phyloP scores from a whole-genome alignment of 2,797 vertebrate genomes.

The Pempheris klunzingeri region DNA sequence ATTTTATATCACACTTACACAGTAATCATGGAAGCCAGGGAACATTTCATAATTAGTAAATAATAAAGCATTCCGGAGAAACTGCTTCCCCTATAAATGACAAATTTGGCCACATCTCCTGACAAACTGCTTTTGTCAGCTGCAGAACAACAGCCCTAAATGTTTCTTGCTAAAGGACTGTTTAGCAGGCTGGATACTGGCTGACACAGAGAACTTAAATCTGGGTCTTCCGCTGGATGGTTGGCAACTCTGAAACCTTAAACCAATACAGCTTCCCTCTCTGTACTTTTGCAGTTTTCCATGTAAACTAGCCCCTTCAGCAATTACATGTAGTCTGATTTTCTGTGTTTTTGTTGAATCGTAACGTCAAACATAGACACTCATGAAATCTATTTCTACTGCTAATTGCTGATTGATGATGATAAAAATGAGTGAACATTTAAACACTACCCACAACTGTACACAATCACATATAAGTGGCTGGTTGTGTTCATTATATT shows the following conservation, averaged over 20 bases:
- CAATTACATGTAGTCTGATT: not conserved
- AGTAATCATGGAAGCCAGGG: not conserved
- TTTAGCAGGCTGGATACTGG: not conserved
- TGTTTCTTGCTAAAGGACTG: not conserved
- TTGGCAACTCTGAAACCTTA: not conserved
- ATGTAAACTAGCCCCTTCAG: not conserved
- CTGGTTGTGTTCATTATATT: not conserved
- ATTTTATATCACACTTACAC: not conserved
- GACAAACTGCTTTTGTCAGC: not conserved
- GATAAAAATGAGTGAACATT: not conserved
- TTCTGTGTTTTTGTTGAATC: not conserved
- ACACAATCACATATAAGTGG: no score
- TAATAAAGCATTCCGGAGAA: conserved; percentile 17
- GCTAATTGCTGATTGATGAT: not conserved
- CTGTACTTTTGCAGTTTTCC: not conserved
- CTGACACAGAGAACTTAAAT: not conserved
- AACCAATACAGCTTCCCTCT: not conserved
- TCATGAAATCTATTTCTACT: not conserved
- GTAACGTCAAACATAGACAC: not conserved
- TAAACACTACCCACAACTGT: not conserved
- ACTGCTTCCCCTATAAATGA: not conserved
- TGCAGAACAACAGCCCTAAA: not conserved
- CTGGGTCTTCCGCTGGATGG: not conserved
- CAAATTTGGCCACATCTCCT: conserved; percentile 4
- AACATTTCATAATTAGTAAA: conserved; percentile 23